Conservation (phyloP, 2,113 vertebrate species). For the Actinemys pallida region DNA sequence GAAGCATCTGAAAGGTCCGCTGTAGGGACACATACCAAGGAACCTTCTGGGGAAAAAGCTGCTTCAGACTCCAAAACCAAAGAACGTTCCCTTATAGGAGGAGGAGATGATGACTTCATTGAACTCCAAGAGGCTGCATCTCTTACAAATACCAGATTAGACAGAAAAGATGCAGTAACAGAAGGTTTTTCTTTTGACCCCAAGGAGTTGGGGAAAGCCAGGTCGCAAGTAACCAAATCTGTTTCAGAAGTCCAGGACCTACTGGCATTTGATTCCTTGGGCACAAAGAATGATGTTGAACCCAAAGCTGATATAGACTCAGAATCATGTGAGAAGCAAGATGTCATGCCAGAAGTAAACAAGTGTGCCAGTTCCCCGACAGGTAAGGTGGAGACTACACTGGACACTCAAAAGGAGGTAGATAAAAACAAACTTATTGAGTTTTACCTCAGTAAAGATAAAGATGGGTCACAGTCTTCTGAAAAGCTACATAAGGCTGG, state of each 20-base stretch:
- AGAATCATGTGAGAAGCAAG: slow-evolving; percentile 82
- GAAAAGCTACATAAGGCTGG: slow-evolving; percentile 71
- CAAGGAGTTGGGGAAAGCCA: slow-evolving; percentile 56
- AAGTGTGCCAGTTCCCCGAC: slow-evolving; percentile 78
- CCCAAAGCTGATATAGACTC: slow-evolving; percentile 77
- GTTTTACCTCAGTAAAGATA: slow-evolving; percentile 81
- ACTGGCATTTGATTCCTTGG: slow-evolving; percentile 57
- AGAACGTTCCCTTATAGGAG: slow-evolving; percentile 71
- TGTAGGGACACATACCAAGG: slow-evolving; percentile 25
- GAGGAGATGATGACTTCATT: slow-evolving; percentile 68
- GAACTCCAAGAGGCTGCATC: slow-evolving; percentile 75
- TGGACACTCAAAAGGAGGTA: slow-evolving; percentile 77
- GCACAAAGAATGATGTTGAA: slow-evolving; percentile 72
- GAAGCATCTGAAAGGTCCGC: slow-evolving; percentile 21
- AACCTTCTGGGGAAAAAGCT: slow-evolving; percentile 36
- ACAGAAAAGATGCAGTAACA: slow-evolving; percentile 60
- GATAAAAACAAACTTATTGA: slow-evolving; percentile 85
- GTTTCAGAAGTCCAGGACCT: slow-evolving; percentile 64
- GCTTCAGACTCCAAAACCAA: slow-evolving; percentile 69
- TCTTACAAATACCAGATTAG: slow-evolving; percentile 6
- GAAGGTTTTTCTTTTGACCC: slow-evolving; percentile 59
- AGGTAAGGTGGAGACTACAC: slow-evolving; percentile 73
- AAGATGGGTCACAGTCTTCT: slow-evolving; percentile 67
- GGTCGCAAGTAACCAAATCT: slow-evolving; percentile 55
- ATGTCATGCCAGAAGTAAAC: slow-evolving; percentile 79